Base-by-base conservation (phyloP, 2,797 vertebrate species). In the Cygnus olor region DNA sequence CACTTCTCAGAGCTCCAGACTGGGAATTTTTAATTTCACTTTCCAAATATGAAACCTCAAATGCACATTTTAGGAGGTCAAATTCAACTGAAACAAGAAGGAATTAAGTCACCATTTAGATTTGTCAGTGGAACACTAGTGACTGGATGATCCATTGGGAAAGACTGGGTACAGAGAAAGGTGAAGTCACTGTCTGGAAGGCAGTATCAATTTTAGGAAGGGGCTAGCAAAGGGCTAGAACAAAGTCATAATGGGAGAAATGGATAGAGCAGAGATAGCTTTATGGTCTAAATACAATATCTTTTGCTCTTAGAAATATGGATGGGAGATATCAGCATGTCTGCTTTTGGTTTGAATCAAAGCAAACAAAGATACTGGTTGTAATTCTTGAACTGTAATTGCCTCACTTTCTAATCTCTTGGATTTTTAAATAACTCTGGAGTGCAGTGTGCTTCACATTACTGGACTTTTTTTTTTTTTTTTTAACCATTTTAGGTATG, bases 211-310 rank as follows among this genome's bases (percentile, higher is more conserved):
- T 72, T 85, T 69, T 28, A 85, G 32, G 47, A 70, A 11, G 27
- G 13, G 11, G 2, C 28, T 66, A 65, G 27, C 24, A 61, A 63
- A 85, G 18, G 4, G 2, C 22, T 80, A 24, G 12, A 58, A 44
- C 0, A 0, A 85, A 68, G n/a, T 58, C 14, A 12, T 34, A 45
- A 79, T 1, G 1, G 9, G 19, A 87, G 24, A 40, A 42, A 30
- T 0, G 0, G n/a, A 32, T 69, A 60, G 80, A 82, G 9, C 8
- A 71, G 27, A 71, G 30, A 53, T 15, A 38, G 28, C 19, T 60
- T 76, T 54, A 24, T 74, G 17, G 19, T 53, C 38, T 68, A 74
- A 14, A n/a, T 30, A 11, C 22, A 38, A 40, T 64, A 34, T 3
- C 28, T 93, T 94, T 73, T 71, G 22, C 19, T 77, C 12, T 73